Evolutionary conservation across 1,140 invertebrate species (phyloP).

Genomic region (Epicauta chinensis): DNA sequence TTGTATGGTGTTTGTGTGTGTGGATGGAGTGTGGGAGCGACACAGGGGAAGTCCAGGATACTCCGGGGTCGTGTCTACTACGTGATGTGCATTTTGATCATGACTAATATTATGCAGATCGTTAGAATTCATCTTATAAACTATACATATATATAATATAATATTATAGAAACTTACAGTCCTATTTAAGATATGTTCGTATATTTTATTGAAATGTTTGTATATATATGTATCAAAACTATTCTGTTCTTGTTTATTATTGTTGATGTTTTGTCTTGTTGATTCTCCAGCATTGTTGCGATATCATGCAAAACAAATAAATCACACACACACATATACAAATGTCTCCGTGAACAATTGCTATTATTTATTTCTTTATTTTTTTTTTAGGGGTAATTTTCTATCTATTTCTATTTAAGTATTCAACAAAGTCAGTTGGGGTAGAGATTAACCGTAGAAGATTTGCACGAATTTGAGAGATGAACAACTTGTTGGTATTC

Average conservation of each 20-base stretch:
- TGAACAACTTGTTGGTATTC: slow-evolving; percentile 28
- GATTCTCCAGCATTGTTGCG: too few species aligned
- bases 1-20: too few species aligned
- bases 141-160: slow-evolving; percentile 4
- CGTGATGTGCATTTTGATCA: slow-evolving; percentile 20
- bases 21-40: too few species aligned
- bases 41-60: neutral
- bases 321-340: neutral
- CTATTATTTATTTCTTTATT: neutral
- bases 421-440: neutral
- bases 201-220: too few species aligned
- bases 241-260: too few species aligned
- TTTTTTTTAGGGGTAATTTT: neutral
- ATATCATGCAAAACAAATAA: too few species aligned
- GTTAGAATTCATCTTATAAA: slow-evolving; percentile 3
- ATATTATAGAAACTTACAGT: too few species aligned
- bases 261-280: too few species aligned
- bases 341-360: neutral
- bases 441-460: slow-evolving; percentile 22
- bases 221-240: too few species aligned
- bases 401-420: neutral
- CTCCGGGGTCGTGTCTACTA: slow-evolving; percentile 4
- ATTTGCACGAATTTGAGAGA: slow-evolving; percentile 28
- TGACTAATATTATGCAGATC: slow-evolving; percentile 20
- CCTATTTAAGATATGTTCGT: too few species aligned